A percentile compares a stretch with the other conserved stretches of the same genome.
phyloP scores from a whole-genome alignment of 2,797 vertebrate genomes.

The Periophthalmus magnuspinnatus region DNA sequence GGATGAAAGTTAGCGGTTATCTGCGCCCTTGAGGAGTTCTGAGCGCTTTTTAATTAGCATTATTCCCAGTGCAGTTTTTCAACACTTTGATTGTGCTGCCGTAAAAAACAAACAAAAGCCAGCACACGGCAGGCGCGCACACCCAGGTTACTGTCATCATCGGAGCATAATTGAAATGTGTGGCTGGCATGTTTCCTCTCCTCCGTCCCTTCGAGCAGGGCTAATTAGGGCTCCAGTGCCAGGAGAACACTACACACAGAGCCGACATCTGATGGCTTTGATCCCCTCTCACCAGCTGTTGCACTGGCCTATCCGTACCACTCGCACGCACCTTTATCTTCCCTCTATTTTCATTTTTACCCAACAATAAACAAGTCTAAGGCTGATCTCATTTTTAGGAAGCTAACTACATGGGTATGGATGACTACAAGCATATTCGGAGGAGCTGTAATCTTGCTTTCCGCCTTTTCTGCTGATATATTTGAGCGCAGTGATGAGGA shows the following conservation, averaged over 20 bases:
- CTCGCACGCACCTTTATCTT: slow-evolving; percentile 23
- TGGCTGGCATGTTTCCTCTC: slow-evolving; percentile 67
- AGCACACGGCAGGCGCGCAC: slow-evolving; percentile 15
- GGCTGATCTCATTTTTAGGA: slow-evolving; percentile 1
- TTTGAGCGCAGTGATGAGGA: slow-evolving; percentile 21
- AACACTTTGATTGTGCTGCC: slow-evolving; percentile 55
- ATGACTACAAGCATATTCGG: slow-evolving; percentile 12
- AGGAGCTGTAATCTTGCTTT: slow-evolving; percentile 16
- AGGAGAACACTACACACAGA: slow-evolving; percentile 61
- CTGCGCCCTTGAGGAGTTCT: slow-evolving; percentile 44
- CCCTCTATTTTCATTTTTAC: slow-evolving; percentile 32
- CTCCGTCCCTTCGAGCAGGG: slow-evolving; percentile 62
- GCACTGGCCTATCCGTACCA: slow-evolving; percentile 53
- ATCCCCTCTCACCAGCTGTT: slow-evolving; percentile 73
- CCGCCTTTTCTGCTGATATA: slow-evolving; percentile 27
- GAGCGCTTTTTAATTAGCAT: slow-evolving; percentile 63
- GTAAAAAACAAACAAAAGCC: slow-evolving; percentile 54
- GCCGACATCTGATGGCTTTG: slow-evolving; percentile 71
- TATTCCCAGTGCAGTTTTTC: slow-evolving; percentile 58
- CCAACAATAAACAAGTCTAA: slow-evolving; percentile 13
- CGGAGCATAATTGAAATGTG: slow-evolving; percentile 72
- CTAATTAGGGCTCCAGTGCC: slow-evolving; percentile 71
- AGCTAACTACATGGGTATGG: slow-evolving; percentile 11
- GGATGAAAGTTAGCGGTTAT: slow-evolving; percentile 47
- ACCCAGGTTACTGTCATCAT: slow-evolving; percentile 68